Evolutionary conservation across 2,888 invertebrate species (phyloP), one percentile per base, ranked within the genome.

Genomic region (Leucophora obtusa): DNA sequence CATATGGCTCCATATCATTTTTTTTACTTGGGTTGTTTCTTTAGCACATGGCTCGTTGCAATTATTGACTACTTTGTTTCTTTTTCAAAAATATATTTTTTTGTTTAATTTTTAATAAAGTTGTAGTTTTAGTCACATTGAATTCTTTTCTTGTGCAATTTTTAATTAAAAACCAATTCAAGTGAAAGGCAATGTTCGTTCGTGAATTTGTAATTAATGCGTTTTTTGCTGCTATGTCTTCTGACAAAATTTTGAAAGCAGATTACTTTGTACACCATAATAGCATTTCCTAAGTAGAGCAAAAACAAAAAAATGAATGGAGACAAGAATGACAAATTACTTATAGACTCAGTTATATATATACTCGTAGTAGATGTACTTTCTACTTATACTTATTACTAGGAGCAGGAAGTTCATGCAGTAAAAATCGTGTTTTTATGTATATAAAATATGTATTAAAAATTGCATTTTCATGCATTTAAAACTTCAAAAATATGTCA

Each of bases 101-200:
- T 38, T 10, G 2, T 38, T 38, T 38, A 7, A 38, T 38, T 11
- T 38, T 11, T 38, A 38, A 11, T 11, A 10, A 2, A 38, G 62
- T 35, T 63, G 28, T 28, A 58, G 38, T 51, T 69, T 24, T 38
- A 33, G 5, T 33, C 17, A 65, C 65, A 63, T 66, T 60, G n/a
- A 65, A 58, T 76, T 72, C 65, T 50, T 74, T 70, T 35, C 18
- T 59, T 72, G 51, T 63, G 68, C 71, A 69, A 59, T 68, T 80
- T 76, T 76, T 80, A 80, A 80, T 80, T 76, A 80, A 80, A 76
- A 76, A 76, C 33, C 76, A 80, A 80, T 76, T 75, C 80, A 43
- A 80, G 68, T 69, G 76, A 72, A 80, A 80, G 75, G 59, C 68
- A 72, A 65, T 75, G 63, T 65, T 80, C 63, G 58, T 47, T 76